phyloP scores from a whole-genome alignment of 2,888 invertebrate species.

The Trissolcus brochymenae region DNA sequence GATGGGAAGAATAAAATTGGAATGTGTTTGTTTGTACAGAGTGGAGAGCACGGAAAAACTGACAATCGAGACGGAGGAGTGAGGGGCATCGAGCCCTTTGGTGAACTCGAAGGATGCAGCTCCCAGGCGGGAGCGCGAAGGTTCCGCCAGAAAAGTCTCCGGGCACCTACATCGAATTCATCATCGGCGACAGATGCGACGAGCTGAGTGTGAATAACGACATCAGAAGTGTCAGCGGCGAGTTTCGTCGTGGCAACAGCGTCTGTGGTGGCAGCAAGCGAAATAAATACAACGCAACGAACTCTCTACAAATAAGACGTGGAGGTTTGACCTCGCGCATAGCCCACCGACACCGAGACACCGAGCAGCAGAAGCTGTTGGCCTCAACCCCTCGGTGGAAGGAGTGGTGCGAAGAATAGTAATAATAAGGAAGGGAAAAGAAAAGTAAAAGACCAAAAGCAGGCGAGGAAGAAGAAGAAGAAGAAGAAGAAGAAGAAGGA shows the following conservation, averaged over 20 bases:
- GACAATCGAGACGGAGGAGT: constrained; percentile 73
- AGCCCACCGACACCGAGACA: constrained; percentile 68
- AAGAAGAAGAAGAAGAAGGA: constrained; percentile 40
- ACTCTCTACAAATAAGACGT: constrained; percentile 63
- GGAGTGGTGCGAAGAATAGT: constrained; percentile 72
- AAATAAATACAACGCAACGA: constrained; percentile 63
- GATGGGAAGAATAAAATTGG: constrained; percentile 6
- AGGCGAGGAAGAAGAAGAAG: constrained; percentile 54
- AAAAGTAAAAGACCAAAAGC: constrained; percentile 37
- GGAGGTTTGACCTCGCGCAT: constrained; percentile 67
- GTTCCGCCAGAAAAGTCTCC: constrained; percentile 73
- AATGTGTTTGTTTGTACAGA: constrained; percentile 62
- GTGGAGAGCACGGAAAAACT: constrained; percentile 62
- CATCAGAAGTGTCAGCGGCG: constrained; percentile 59
- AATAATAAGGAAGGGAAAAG: constrained; percentile 59
- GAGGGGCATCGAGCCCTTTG: constrained; percentile 76
- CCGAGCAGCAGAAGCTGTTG: constrained; percentile 69
- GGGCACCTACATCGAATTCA: constrained; percentile 68
- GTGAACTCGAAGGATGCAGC: constrained; percentile 76
- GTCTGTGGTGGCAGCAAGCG: constrained; percentile 59
- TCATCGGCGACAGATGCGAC: constrained; percentile 65
- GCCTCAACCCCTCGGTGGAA: constrained; percentile 72
- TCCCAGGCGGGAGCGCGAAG: constrained; percentile 76
- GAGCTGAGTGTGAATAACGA: constrained; percentile 60
- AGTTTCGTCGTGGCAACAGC: constrained; percentile 61